Conservation (phyloP, 2,888 invertebrate species). For the Neoascia interrupta region DNA sequence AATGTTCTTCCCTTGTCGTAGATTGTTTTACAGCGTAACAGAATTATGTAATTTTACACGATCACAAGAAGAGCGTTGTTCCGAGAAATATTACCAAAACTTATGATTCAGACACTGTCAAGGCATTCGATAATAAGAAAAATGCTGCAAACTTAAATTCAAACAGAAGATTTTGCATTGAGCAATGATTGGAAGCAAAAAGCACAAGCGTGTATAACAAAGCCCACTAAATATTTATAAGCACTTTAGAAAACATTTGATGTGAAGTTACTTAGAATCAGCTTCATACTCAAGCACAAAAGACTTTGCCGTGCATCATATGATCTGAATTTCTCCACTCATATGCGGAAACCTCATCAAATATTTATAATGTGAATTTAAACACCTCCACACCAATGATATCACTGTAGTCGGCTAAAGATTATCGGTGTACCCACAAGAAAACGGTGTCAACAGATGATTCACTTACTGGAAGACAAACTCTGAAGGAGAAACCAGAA, state of each 20-base stretch:
- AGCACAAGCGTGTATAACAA: background rate
- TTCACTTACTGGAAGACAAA: slow-evolving; percentile 4
- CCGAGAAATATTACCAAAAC: too few species aligned
- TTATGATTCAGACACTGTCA: too few species aligned
- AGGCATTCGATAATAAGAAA: too few species aligned
- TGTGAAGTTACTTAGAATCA: background rate
- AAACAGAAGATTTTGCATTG: background rate
- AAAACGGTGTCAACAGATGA: slow-evolving; percentile 26
- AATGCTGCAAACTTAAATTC: too few species aligned
- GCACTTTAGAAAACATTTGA: background rate
- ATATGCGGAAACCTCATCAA: slow-evolving; percentile 17
- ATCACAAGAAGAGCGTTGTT: too few species aligned
- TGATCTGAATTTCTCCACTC: background rate
- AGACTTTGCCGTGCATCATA: slow-evolving; percentile 5
- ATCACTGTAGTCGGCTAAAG: slow-evolving; percentile 17
- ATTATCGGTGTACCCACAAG: background rate
- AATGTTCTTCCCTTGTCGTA: too few species aligned
- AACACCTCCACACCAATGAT: slow-evolving; percentile 26
- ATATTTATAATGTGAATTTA: slow-evolving; percentile 11
- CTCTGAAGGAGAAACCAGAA: background rate
- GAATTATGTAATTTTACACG: too few species aligned
- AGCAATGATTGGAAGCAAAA: background rate
- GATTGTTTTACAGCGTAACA: too few species aligned
- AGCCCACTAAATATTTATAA: slow-evolving; percentile 23
- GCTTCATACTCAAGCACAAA: slow-evolving; percentile 4